These are phyloP conservation scores for Ceratina australensis DNA, from an alignment of 1,140 invertebrate genomes.

Conservation along the genomic window DNA sequence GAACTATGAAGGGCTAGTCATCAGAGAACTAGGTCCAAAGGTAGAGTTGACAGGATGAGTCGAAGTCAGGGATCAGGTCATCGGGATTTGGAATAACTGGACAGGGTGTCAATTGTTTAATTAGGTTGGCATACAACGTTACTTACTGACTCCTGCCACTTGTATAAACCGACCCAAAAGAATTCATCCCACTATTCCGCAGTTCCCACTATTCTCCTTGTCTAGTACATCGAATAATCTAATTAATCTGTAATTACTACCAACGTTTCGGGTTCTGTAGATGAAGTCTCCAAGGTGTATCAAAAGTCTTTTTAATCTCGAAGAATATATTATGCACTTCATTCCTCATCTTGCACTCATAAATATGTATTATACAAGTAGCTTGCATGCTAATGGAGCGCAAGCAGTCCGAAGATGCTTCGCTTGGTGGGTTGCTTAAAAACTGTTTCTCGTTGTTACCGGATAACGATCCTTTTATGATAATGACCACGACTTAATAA, in stretches of 20 bases:
- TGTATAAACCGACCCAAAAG: background rate
- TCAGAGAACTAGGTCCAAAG: too few relatives aligned
- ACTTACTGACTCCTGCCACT: background rate
- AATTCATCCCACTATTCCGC: too few relatives aligned
- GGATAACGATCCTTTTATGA: conserved; percentile 34
- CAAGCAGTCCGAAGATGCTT: background rate
- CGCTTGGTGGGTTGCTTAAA: background rate
- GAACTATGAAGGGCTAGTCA: too few relatives aligned
- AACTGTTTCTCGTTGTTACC: conserved; percentile 23
- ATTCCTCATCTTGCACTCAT: conserved; percentile 27
- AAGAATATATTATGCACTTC: conserved; percentile 2
- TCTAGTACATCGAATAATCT: too few relatives aligned
- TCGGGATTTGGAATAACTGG: too few relatives aligned
- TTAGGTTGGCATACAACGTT: too few relatives aligned
- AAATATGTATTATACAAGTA: conserved; percentile 34
- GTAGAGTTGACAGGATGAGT: too few relatives aligned
- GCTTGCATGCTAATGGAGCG: conserved; percentile 12
- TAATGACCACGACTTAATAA: conserved; percentile 31
- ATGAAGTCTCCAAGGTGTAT: conserved; percentile 8
- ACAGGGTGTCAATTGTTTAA: too few relatives aligned
- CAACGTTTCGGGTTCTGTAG: background rate
- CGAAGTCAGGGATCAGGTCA: too few relatives aligned
- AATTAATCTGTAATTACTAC: background rate
- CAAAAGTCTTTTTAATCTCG: background rate
- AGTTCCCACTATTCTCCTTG: too few relatives aligned